Evolutionary conservation across 35 echinoderm and acorn worm genomes (phyloP).

Genomic region (Strongylocentrotus purpuratus): DNA sequence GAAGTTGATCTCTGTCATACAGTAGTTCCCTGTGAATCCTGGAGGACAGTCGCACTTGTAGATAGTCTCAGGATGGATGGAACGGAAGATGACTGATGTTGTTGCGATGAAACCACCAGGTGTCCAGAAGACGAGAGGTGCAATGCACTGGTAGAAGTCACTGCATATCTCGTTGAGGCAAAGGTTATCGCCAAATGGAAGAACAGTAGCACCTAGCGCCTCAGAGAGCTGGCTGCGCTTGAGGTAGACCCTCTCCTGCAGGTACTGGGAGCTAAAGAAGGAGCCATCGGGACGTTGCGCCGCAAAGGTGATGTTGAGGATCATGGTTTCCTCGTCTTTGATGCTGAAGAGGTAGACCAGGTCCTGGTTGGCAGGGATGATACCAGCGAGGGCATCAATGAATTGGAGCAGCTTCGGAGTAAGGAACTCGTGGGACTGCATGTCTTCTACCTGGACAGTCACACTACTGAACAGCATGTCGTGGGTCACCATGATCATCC

Average conservation of each 20-base stretch:
- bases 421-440: conserved; percentile 71
- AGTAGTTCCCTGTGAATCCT: conserved; percentile 96
- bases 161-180: conserved; percentile 91
- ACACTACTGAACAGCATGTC: conserved; percentile 89
- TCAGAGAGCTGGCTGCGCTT: conserved; percentile 71
- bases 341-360: conserved; percentile 88
- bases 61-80: conserved; percentile 87
- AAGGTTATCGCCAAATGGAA: conserved; percentile 97
- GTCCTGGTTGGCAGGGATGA: conserved; percentile 80
- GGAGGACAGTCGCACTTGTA: conserved; percentile 95
- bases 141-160: conserved; percentile 72
- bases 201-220: conserved; percentile 67
- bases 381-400: conserved; percentile 78
- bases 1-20: conserved; percentile 95
- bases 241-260: conserved; percentile 88
- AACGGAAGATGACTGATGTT: conserved; percentile 85
- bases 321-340: conserved; percentile 56
- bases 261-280: conserved; percentile 90
- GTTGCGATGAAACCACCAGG: conserved; percentile 85
- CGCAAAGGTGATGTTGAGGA: conserved; percentile 94
- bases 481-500: conserved; percentile 79
- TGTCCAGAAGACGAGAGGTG: conserved; percentile 80
- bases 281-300: conserved; percentile 72
- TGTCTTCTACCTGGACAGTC: conserved; percentile 82
- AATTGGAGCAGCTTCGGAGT: conserved; percentile 69